Percentiles rank a stretch among this genome's conserved stretches.
These are phyloP conservation scores for Zaprionus davidi DNA, from an alignment of 1,140 invertebrate genomes.

Conservation along the genomic window DNA sequence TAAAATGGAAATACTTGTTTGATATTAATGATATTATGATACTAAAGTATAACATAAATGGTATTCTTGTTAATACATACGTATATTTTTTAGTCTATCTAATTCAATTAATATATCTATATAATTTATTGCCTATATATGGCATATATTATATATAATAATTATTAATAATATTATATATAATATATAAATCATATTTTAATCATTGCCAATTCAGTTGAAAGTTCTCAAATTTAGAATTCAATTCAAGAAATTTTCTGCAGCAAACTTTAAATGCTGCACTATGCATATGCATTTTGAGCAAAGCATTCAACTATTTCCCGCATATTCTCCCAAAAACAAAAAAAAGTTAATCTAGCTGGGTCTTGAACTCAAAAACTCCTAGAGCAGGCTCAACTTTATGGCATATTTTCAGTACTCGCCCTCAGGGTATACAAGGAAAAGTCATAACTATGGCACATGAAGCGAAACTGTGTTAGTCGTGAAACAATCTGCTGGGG, in stretches of 20 bases:
- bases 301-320: neutral
- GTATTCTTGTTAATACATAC: no score
- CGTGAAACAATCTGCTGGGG: slow-evolving; percentile 62
- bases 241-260: neutral
- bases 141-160: no score
- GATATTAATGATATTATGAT: no score
- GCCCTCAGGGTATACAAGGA: slow-evolving; percentile 18
- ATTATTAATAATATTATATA: no score
- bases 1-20: no score
- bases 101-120: no score
- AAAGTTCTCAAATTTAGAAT: neutral
- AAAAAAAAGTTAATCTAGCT: neutral
- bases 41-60: no score
- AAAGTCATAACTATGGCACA: slow-evolving; percentile 57
- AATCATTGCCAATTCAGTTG: neutral
- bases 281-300: neutral
- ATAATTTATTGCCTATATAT: no score
- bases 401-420: slow-evolving; percentile 9
- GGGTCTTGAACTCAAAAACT: neutral
- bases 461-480: slow-evolving; percentile 73
- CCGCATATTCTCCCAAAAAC: neutral
- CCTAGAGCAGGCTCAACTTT: neutral
- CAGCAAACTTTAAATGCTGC: neutral
- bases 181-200: no score
- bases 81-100: no score